These are phyloP conservation scores for Trachythela sp. DNA, from an alignment of 64 coral and sea anemone species.

Conservation along the genomic window DNA sequence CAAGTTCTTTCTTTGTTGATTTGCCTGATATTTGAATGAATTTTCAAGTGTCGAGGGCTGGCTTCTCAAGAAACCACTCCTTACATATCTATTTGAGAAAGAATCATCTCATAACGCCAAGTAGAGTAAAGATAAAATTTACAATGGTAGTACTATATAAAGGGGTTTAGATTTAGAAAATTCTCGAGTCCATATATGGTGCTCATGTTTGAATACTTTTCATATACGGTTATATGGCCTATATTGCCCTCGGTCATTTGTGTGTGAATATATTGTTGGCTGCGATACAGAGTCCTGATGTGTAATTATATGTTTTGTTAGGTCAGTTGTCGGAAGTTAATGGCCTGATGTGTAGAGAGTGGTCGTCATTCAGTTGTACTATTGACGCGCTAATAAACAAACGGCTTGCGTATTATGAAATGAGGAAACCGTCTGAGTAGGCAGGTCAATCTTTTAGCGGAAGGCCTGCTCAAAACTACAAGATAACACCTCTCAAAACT, in stretches of 20 bases:
- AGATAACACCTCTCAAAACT: background rate
- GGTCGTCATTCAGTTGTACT: background rate
- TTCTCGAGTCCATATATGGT: background rate
- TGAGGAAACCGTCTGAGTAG: background rate
- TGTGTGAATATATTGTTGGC: conserved; percentile 12
- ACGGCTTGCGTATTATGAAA: background rate
- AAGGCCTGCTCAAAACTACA: background rate
- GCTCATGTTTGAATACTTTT: background rate
- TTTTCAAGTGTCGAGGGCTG: background rate
- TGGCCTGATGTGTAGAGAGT: background rate
- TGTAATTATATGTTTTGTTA: background rate
- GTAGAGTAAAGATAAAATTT: background rate
- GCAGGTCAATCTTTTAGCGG: conserved; percentile 1
- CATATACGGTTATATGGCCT: background rate
- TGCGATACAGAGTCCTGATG: background rate
- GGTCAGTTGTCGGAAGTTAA: background rate
- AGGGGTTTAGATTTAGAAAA: background rate
- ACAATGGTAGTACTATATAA: background rate
- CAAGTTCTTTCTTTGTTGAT: background rate
- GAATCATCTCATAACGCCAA: background rate
- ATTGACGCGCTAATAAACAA: background rate
- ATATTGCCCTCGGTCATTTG: conserved; percentile 1
- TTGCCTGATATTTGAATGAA: background rate
- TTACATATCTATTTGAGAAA: background rate
- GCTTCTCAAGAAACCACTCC: background rate